Evolutionary conservation across 2,888 invertebrate species (phyloP).

Genomic region (Volucella zonaria): DNA sequence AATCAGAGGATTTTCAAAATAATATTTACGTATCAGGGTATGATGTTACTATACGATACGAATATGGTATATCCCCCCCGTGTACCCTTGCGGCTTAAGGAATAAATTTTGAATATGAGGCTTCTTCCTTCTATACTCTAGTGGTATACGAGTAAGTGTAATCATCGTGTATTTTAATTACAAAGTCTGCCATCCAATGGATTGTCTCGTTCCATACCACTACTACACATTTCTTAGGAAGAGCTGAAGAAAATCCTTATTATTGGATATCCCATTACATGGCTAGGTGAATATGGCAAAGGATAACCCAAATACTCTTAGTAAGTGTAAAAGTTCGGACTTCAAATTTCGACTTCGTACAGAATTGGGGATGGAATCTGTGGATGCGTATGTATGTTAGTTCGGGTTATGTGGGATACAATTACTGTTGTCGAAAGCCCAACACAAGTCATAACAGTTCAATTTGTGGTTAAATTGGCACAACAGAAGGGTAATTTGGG

Average conservation of each 20-base stretch:
- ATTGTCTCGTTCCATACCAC: not conserved
- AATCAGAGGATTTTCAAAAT: conserved; percentile 31
- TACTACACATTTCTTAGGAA: not conserved
- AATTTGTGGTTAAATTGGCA: conserved; percentile 53
- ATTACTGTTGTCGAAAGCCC: conserved; percentile 17
- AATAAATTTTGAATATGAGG: conserved; percentile 20
- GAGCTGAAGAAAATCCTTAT: not conserved
- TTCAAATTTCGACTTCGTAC: conserved; percentile 45
- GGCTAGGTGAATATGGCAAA: conserved; percentile 12
- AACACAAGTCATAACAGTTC: conserved; percentile 18
- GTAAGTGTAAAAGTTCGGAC: conserved; percentile 43
- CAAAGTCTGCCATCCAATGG: not conserved
- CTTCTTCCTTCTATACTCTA: conserved; percentile 21
- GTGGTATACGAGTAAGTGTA: conserved; percentile 10
- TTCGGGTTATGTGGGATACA: conserved; percentile 26
- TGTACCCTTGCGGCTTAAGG: not conserved
- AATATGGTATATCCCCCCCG: no score
- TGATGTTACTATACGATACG: not conserved
- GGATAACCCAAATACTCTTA: conserved; percentile 59
- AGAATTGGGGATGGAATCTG: not conserved
- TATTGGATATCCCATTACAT: conserved; percentile 41
- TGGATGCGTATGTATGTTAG: conserved; percentile 13
- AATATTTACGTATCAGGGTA: conserved; percentile 38
- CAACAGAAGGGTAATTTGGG: conserved; percentile 31
- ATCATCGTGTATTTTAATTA: conserved; percentile 27